A percentile compares a stretch with the other conserved stretches of the same genome.
Evolutionary conservation across 2,888 invertebrate species (phyloP).

Genomic region (Nomada fucata): DNA sequence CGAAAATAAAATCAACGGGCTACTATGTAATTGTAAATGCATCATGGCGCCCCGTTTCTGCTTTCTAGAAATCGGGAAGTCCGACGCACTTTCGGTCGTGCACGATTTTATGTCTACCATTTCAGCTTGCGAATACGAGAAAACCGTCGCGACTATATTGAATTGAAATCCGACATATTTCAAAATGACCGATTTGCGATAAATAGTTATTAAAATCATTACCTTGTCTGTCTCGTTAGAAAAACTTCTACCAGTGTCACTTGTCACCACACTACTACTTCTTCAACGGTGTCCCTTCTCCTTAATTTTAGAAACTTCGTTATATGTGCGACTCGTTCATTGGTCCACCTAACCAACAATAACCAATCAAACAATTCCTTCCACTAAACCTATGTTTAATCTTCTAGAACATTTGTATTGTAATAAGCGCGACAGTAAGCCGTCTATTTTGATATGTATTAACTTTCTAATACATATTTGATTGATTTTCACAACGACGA

Average conservation of each 20-base stretch:
- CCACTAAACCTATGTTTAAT: too few relatives aligned
- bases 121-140: background rate
- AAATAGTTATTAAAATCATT: slow-evolving; percentile 3
- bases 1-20: slow-evolving; percentile 80
- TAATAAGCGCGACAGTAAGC: too few relatives aligned
- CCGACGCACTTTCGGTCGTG: slow-evolving; percentile 45
- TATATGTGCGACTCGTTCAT: background rate
- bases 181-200: background rate
- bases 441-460: background rate
- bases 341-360: background rate
- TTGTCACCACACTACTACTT: too few relatives aligned
- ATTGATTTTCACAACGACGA: background rate
- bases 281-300: background rate
- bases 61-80: slow-evolving; percentile 63
- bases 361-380: background rate
- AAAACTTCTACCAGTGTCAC: too few relatives aligned
- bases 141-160: slow-evolving; percentile 12
- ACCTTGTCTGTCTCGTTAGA: background rate
- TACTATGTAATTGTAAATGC: slow-evolving; percentile 24
- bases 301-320: background rate
- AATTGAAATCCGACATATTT: slow-evolving; percentile 5
- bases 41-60: slow-evolving; percentile 47
- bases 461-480: background rate
- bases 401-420: too few relatives aligned
- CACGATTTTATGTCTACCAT: slow-evolving; percentile 9